Evolutionary conservation across 1,140 invertebrate species (phyloP).

Genomic region (Pogonus chalceus): DNA sequence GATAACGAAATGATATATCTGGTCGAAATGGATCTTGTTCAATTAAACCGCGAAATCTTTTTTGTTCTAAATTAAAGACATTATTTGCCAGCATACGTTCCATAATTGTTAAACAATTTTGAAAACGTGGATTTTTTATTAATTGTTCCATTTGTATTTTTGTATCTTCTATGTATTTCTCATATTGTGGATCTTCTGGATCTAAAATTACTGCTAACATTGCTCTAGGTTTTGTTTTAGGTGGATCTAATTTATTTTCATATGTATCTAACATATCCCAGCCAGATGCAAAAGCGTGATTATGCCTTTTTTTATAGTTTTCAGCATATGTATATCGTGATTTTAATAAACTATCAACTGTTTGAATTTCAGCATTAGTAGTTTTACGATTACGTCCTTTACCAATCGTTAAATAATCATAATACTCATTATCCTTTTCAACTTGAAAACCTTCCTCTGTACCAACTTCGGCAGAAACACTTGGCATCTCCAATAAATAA

Average conservation of each 20-base stretch:
- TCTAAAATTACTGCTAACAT: constrained; percentile 10
- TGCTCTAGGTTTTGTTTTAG: background rate
- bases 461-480: constrained; percentile 47
- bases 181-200: constrained; percentile 18
- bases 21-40: constrained; percentile 46
- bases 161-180: background rate
- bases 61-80: constrained; percentile 49
- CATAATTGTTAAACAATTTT: constrained; percentile 48
- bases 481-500: constrained; percentile 52
- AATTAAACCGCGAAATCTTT: constrained; percentile 52
- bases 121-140: constrained; percentile 40
- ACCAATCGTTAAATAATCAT: constrained; percentile 50
- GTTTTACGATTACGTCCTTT: constrained; percentile 51
- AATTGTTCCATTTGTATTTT: constrained; percentile 33
- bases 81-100: constrained; percentile 59
- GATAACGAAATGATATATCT: constrained; percentile 51
- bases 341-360: constrained; percentile 45
- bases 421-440: constrained; percentile 50
- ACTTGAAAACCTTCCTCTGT: constrained; percentile 40
- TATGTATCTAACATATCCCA: constrained; percentile 66
- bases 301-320: constrained; percentile 41
- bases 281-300: constrained; percentile 51
- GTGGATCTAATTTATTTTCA: constrained; percentile 26
- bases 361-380: constrained; percentile 54
- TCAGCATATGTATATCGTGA: constrained; percentile 47